A percentile compares a stretch with the other conserved stretches of the same genome.
phyloP scores from a whole-genome alignment of 2,888 invertebrate genomes.

The Trachelus iudaicus region DNA sequence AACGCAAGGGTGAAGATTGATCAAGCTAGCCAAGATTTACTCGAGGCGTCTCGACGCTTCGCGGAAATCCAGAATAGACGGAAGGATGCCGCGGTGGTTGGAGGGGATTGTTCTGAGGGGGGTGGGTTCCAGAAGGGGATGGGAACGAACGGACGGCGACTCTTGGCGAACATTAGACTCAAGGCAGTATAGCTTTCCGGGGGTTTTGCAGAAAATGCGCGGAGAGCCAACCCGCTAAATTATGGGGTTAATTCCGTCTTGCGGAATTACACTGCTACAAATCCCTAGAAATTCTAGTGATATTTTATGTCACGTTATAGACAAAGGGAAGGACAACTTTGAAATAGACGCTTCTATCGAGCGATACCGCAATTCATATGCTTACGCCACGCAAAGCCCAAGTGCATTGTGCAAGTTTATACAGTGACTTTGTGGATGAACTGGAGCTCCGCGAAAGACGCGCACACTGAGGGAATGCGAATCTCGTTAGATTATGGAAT shows the following conservation, averaged over 20 bases:
- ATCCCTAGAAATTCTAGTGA: slow-evolving; percentile 13
- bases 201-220: slow-evolving; percentile 24
- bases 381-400: neutral
- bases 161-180: slow-evolving; percentile 11
- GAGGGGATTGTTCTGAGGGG: neutral
- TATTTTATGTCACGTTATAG: neutral
- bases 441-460: neutral
- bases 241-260: slow-evolving; percentile 31
- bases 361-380: neutral
- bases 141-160: neutral
- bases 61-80: neutral
- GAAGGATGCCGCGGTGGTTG: neutral
- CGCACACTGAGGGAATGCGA: neutral
- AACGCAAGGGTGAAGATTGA: neutral
- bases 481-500: neutral
- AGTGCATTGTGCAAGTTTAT: neutral
- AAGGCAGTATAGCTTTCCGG: slow-evolving; percentile 22
- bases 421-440: neutral
- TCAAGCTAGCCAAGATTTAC: neutral
- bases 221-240: slow-evolving; percentile 35
- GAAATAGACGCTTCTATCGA: neutral
- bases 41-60: neutral
- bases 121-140: neutral
- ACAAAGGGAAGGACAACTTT: neutral
- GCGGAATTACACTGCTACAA: slow-evolving; percentile 24